Conservation (phyloP, 2,113 vertebrate species). For the Phyllopteryx taeniolatus region DNA sequence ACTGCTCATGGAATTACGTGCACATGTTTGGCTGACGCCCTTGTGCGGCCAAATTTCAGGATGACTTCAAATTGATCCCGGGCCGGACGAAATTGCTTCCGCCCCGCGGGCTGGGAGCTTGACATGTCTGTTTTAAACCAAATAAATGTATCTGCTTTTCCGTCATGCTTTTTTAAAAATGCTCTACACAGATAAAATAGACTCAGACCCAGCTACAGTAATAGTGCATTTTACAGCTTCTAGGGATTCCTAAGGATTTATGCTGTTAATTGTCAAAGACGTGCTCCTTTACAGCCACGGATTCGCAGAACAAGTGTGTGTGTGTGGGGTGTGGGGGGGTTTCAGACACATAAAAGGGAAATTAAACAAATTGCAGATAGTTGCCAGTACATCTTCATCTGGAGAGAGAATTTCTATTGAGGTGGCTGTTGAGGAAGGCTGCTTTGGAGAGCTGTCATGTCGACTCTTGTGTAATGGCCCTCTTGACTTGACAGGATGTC, state of each 20-base stretch:
- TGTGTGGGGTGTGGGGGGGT: no score
- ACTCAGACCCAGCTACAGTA: not conserved
- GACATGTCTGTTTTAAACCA: no score
- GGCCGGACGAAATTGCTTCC: no score
- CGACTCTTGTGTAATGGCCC: conserved; percentile 32
- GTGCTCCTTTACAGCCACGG: not conserved
- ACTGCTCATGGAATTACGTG: no score
- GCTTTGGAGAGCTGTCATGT: conserved; percentile 37
- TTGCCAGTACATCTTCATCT: not conserved
- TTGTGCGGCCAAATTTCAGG: no score
- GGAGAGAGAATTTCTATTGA: conserved; percentile 9
- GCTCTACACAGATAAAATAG: not conserved
- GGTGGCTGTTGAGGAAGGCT: conserved; percentile 10
- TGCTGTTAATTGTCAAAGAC: no score
- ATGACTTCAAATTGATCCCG: no score
- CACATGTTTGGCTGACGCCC: no score
- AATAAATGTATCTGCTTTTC: not conserved
- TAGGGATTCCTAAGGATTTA: not conserved
- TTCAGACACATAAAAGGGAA: not conserved
- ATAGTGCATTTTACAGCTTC: not conserved
- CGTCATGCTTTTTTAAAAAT: not conserved
- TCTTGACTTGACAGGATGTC: conserved; percentile 35
- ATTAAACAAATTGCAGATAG: not conserved
- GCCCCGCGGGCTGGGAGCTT: no score
- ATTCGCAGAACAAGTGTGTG: not conserved